Evolutionary conservation across 2,888 invertebrate species (phyloP).

Genomic region (Magallana nippona): DNA sequence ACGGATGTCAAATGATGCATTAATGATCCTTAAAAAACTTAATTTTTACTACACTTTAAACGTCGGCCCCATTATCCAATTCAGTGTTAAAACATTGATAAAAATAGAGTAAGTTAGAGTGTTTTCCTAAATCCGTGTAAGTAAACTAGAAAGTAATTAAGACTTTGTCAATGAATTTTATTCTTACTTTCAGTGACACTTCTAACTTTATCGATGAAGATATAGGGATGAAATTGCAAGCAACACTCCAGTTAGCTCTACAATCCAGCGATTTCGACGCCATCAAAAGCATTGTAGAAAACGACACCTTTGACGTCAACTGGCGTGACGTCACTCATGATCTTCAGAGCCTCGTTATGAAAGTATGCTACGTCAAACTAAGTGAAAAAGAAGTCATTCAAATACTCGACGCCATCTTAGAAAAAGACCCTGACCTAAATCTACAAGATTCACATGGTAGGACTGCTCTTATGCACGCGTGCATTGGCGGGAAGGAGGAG

Average conservation of each 20-base stretch:
- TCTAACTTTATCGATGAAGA: conserved; percentile 3
- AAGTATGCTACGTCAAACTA: conserved; percentile 65
- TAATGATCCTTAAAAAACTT: no score
- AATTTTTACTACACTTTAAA: no score
- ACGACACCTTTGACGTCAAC: conserved; percentile 63
- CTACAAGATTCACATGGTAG: conserved; percentile 66
- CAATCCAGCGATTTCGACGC: conserved; percentile 51
- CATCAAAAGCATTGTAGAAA: conserved; percentile 54
- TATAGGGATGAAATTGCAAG: conserved; percentile 40
- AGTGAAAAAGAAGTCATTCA: conserved; percentile 50
- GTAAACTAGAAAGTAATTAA: no score
- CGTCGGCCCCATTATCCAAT: no score
- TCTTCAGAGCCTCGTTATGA: conserved; percentile 69
- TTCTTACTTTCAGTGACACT: not conserved
- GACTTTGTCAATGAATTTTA: not conserved
- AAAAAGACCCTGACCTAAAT: conserved; percentile 62
- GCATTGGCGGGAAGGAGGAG: conserved; percentile 62
- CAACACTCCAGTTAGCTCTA: conserved; percentile 48
- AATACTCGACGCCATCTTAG: conserved; percentile 58
- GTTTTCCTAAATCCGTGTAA: no score
- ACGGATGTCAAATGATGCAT: no score
- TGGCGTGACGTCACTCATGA: conserved; percentile 67
- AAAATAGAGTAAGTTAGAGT: no score
- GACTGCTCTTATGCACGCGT: conserved; percentile 71
- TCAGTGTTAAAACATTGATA: no score